Evolutionary conservation across 2,113 vertebrate genomes (phyloP).

Genomic region (Macaca nemestrina): DNA sequence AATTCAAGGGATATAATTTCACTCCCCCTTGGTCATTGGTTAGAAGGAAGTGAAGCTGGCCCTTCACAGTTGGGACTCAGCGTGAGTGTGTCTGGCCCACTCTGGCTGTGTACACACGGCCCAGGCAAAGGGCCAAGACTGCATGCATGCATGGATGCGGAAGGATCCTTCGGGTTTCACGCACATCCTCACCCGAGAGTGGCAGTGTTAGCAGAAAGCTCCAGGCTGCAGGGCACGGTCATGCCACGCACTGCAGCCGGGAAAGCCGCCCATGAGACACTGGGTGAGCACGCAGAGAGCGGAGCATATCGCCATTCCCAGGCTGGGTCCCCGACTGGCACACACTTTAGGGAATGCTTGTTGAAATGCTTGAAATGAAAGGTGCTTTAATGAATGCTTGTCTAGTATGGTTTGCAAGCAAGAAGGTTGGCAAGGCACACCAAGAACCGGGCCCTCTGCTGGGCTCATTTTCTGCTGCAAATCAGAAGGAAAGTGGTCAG

Average conservation of each 20-base stretch:
- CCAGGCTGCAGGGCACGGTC: background rate
- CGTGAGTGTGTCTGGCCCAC: background rate
- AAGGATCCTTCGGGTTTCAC: background rate
- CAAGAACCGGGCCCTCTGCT: background rate
- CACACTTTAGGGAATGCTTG: constrained; percentile 22
- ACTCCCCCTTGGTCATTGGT: background rate
- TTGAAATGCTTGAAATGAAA: constrained; percentile 56
- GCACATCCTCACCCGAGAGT: background rate
- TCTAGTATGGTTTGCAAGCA: constrained; percentile 42
- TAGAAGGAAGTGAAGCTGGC: background rate
- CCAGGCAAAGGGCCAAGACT: background rate
- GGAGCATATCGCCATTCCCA: too few species aligned
- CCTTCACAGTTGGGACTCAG: background rate
- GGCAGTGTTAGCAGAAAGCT: background rate
- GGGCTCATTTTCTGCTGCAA: background rate
- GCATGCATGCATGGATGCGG: rapidly evolving
- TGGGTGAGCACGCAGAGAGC: background rate
- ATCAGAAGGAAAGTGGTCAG: background rate
- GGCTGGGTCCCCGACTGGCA: background rate
- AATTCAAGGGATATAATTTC: background rate
- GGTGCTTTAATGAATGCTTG: constrained; percentile 17
- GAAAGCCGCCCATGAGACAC: background rate
- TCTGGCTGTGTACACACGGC: background rate
- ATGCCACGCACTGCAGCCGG: too few species aligned
- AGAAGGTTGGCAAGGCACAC: background rate